Conservation (phyloP, 2,113 vertebrate species). For the Agapornis roseicollis region DNA sequence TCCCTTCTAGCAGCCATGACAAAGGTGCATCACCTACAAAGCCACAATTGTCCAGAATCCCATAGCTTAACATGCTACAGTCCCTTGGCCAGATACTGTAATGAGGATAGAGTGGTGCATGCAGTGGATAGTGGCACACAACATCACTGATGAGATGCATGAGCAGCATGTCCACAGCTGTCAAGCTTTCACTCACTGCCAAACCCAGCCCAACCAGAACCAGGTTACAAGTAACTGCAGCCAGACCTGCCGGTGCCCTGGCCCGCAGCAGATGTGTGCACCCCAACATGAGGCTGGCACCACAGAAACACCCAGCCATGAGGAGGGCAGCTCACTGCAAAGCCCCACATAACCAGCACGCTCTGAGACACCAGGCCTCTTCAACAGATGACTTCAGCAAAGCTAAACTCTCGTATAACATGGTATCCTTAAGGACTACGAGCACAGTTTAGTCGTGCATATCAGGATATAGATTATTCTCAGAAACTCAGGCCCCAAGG, state of each 20-base stretch:
- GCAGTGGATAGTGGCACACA: fast-evolving
- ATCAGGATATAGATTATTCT: background rate
- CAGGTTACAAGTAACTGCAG: background rate
- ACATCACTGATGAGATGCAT: background rate
- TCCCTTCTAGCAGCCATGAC: background rate
- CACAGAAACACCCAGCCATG: background rate
- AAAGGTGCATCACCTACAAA: background rate
- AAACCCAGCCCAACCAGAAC: background rate
- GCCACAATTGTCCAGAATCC: background rate
- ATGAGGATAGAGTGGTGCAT: background rate
- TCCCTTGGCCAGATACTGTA: background rate
- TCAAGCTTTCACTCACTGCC: background rate
- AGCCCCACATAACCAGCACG: fast-evolving
- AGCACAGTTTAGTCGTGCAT: background rate
- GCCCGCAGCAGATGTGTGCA: background rate
- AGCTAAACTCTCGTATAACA: background rate
- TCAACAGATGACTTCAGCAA: background rate
- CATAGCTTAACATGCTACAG: background rate
- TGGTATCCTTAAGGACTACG: background rate
- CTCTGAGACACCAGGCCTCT: background rate
- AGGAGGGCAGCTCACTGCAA: background rate
- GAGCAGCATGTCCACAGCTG: background rate
- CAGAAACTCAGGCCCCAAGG: background rate
- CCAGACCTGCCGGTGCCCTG: background rate
- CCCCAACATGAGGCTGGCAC: fast-evolving